These are phyloP conservation scores for Tortricodes alternella DNA, from an alignment of 2,888 invertebrate species.

Conservation along the genomic window DNA sequence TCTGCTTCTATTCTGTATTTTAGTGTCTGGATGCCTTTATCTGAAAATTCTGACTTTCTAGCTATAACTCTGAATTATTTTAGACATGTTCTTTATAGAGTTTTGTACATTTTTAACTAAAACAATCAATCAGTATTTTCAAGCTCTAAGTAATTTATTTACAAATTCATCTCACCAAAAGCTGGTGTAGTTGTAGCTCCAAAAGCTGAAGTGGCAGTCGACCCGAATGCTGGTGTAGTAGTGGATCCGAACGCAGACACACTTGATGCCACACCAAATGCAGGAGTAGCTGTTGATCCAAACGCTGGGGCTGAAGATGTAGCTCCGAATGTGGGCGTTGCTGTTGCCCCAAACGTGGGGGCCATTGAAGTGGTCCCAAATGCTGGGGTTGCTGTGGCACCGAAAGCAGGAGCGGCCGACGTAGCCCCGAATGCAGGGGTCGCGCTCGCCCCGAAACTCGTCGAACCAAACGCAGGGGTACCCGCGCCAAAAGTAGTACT, in stretches of 20 bases:
- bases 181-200: slow-evolving; percentile 40
- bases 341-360: slow-evolving; percentile 47
- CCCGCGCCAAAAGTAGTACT: slow-evolving; percentile 38
- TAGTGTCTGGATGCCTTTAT: too few relatives aligned
- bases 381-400: slow-evolving; percentile 38
- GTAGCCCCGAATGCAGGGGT: slow-evolving; percentile 46
- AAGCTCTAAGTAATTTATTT: too few relatives aligned
- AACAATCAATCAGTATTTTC: too few relatives aligned
- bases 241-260: slow-evolving; percentile 42
- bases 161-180: slow-evolving; percentile 37
- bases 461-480: slow-evolving; percentile 38
- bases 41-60: too few relatives aligned
- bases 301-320: slow-evolving; percentile 44
- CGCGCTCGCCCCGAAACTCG: slow-evolving; percentile 16
- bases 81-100: too few relatives aligned
- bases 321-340: slow-evolving; percentile 44
- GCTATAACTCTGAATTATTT: too few relatives aligned
- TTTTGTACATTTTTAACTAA: too few relatives aligned
- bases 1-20: too few relatives aligned
- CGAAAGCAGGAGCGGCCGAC: slow-evolving; percentile 42
- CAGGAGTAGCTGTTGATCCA: slow-evolving; percentile 48
- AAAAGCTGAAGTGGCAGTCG: slow-evolving; percentile 42
- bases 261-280: slow-evolving; percentile 48
- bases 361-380: slow-evolving; percentile 43
- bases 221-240: slow-evolving; percentile 46